Percentiles rank a stretch among this genome's conserved stretches.
Evolutionary conservation across 1,140 invertebrate species (phyloP).

Genomic region (Drosophila dunni): DNA sequence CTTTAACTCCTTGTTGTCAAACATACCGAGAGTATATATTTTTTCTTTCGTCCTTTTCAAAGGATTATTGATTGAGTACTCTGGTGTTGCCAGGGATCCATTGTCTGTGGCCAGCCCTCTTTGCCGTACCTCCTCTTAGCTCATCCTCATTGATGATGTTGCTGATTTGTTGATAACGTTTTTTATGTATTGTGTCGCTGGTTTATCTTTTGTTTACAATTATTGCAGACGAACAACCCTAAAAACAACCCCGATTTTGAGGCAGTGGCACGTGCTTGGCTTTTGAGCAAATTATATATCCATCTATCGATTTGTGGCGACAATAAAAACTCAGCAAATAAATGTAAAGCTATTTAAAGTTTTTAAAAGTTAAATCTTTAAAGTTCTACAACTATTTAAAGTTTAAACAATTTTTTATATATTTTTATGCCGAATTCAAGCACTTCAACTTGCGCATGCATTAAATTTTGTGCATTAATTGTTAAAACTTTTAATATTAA

Average conservation of each 20-base stretch:
- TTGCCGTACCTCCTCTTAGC: constrained; percentile 2
- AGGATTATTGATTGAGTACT: constrained; percentile 60
- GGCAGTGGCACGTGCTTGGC: constrained; percentile 55
- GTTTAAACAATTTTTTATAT: background rate
- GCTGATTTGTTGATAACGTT: constrained; percentile 45
- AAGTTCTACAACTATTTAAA: background rate
- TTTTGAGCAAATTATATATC: constrained; percentile 49
- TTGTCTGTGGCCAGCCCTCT: constrained; percentile 22
- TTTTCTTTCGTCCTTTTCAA: constrained; percentile 12
- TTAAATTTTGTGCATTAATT: constrained; percentile 20
- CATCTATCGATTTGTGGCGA: constrained; percentile 22
- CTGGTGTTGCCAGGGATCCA: constrained; percentile 10
- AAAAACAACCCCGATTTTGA: constrained; percentile 10
- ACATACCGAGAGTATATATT: background rate
- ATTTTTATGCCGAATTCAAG: background rate
- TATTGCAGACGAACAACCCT: constrained; percentile 46
- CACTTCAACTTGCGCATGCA: constrained; percentile 9
- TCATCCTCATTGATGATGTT: constrained; percentile 45
- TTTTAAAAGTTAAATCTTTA: background rate
- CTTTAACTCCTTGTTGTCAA: constrained; percentile 41
- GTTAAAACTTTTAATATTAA: constrained; percentile 22
- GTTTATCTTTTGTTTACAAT: constrained; percentile 60
- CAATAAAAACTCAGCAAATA: background rate
- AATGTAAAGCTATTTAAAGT: background rate
- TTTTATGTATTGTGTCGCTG: constrained; percentile 15